Evolutionary conservation across 2,888 invertebrate species (phyloP).

Genomic region (Pristionchus entomophagus): DNA sequence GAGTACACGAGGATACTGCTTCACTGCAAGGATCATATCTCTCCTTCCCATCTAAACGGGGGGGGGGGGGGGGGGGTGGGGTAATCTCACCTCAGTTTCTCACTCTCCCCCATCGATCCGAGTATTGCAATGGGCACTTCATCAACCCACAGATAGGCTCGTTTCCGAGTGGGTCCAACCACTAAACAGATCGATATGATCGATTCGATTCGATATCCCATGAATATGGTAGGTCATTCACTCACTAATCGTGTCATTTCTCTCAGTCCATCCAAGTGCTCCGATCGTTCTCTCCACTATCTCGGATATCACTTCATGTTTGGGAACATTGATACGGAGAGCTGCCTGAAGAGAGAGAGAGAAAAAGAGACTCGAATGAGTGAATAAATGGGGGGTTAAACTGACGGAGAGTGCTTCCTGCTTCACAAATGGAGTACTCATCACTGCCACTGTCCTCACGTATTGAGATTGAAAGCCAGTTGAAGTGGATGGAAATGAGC

Average conservation of each 20-base stretch:
- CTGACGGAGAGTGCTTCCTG: conserved; percentile 15
- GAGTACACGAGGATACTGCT: conserved; percentile 30
- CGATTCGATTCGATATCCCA: neutral
- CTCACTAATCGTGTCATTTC: conserved; percentile 43
- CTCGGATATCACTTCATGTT: conserved; percentile 7
- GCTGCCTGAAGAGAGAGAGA: neutral
- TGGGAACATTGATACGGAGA: neutral
- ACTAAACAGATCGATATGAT: neutral
- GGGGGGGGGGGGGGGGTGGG: too few relatives aligned
- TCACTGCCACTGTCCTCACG: conserved; percentile 27
- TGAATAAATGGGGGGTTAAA: too few relatives aligned
- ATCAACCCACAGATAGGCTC: conserved; percentile 43
- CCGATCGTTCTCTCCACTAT: conserved; percentile 21
- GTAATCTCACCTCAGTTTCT: conserved; percentile 37
- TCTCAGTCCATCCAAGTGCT: conserved; percentile 35
- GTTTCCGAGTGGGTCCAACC: neutral
- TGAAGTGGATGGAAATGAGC: neutral
- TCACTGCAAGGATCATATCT: neutral
- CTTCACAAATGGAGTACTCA: neutral
- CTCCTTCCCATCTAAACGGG: neutral
- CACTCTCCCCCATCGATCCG: conserved; percentile 42
- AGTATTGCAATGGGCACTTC: conserved; percentile 43
- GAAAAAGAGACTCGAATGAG: too few relatives aligned
- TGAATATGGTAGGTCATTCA: neutral
- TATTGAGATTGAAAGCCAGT: conserved; percentile 37